These are phyloP conservation scores for Saguinus imperator DNA, from an alignment of 2,113 vertebrate species.

Conservation along the genomic window DNA sequence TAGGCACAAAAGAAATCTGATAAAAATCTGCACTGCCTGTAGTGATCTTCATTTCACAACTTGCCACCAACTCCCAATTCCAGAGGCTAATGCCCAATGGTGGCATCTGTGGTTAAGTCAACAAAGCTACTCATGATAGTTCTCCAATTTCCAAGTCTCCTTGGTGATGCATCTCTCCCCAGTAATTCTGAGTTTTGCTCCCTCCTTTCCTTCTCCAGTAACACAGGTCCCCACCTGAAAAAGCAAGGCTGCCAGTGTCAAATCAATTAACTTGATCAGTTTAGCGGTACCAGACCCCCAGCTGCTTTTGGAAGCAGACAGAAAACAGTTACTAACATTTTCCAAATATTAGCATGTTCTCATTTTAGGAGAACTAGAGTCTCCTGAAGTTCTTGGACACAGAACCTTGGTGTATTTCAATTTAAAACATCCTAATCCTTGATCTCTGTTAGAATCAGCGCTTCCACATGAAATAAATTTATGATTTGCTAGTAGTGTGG, in stretches of 20 bases:
- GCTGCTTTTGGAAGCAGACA: not conserved
- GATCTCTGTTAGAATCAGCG: not conserved
- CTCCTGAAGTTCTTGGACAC: not conserved
- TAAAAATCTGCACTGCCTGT: not conserved
- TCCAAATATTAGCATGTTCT: not conserved
- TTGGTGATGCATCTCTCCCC: not conserved
- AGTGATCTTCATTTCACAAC: not conserved
- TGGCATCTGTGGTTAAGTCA: not conserved
- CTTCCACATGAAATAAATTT: not conserved
- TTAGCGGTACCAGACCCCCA: not conserved
- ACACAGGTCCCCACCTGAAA: not conserved
- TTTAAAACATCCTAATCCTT: not conserved
- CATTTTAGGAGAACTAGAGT: not conserved
- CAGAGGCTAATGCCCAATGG: not conserved
- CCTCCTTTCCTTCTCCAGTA: not conserved
- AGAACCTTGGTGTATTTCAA: not conserved
- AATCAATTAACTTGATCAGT: not conserved
- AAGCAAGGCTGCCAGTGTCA: not conserved
- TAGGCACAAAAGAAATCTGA: not conserved
- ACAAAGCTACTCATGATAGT: not conserved
- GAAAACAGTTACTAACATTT: not conserved
- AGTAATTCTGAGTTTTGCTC: not conserved
- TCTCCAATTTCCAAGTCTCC: not conserved
- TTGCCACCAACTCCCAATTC: not conserved
- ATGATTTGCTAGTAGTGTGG: not conserved